These are phyloP conservation scores for Neoarius graeffei DNA, from an alignment of 2,113 vertebrate species.

Conservation along the genomic window DNA sequence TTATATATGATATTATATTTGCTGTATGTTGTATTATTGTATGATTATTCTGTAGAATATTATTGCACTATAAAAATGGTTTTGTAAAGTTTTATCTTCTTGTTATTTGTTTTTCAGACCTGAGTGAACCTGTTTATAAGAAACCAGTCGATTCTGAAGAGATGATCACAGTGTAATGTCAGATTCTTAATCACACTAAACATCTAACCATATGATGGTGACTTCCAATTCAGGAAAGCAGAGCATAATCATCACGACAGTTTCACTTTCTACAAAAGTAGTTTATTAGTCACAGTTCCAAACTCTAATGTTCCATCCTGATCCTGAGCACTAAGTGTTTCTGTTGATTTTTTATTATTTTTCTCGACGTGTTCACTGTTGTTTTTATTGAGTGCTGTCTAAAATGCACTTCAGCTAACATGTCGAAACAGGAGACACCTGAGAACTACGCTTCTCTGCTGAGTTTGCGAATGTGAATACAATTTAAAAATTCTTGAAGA, in stretches of 20 bases:
- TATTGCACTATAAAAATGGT: neutral
- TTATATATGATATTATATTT: neutral
- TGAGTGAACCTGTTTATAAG: neutral
- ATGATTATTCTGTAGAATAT: neutral
- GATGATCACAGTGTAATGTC: neutral
- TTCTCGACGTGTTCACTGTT: neutral
- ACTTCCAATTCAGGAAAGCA: neutral
- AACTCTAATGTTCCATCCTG: neutral
- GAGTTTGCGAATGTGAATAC: neutral
- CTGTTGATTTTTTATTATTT: neutral
- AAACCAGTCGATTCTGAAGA: neutral
- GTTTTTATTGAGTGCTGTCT: neutral
- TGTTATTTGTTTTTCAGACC: neutral
- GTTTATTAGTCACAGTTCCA: neutral
- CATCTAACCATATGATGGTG: neutral
- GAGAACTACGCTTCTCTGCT: neutral
- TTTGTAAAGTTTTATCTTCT: neutral
- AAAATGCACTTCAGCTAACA: neutral
- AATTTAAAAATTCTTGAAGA: no score
- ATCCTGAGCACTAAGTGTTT: neutral
- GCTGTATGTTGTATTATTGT: neutral
- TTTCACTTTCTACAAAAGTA: neutral
- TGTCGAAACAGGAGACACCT: neutral
- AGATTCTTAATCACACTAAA: neutral
- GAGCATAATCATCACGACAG: neutral